Evolutionary conservation across 2,797 vertebrate species (phyloP).

Genomic region (Pseudochirops corinnae): DNA sequence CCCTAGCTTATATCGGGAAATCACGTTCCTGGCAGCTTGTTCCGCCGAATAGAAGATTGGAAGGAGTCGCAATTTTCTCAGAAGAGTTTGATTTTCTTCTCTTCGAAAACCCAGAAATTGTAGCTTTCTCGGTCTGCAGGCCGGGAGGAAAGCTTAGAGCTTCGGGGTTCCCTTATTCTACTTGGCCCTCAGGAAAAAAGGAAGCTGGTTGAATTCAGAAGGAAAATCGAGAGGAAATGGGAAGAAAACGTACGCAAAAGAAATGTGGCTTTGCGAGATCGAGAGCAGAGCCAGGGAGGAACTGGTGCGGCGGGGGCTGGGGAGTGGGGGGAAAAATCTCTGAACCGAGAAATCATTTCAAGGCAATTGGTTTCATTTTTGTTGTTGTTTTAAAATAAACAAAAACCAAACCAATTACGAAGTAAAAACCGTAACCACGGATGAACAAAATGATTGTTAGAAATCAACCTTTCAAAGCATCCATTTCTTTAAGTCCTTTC

Average conservation of each 20-base stretch:
- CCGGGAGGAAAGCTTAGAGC: neutral
- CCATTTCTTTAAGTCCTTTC: neutral
- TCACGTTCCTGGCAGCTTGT: neutral
- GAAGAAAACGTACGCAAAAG: neutral
- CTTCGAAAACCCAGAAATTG: constrained; percentile 40
- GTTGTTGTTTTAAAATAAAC: neutral
- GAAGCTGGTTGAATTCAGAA: constrained; percentile 54
- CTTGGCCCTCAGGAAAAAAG: constrained; percentile 19
- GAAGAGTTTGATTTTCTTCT: neutral
- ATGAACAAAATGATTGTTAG: neutral
- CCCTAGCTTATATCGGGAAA: constrained; percentile 12
- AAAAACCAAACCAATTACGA: neutral
- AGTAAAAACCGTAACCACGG: neutral
- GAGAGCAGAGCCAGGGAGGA: neutral
- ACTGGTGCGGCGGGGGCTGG: neutral
- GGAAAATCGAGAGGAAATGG: constrained; percentile 18
- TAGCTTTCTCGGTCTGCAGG: constrained; percentile 41
- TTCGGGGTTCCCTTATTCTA: neutral
- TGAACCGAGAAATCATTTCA: neutral
- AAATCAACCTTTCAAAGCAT: neutral
- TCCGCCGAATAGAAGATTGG: neutral
- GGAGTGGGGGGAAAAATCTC: constrained; percentile 4
- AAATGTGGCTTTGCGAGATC: neutral
- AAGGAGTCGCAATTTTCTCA: neutral
- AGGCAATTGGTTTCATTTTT: neutral